Conservation (phyloP, 1,140 invertebrate genomes). For the Solenopsis invicta region DNA sequence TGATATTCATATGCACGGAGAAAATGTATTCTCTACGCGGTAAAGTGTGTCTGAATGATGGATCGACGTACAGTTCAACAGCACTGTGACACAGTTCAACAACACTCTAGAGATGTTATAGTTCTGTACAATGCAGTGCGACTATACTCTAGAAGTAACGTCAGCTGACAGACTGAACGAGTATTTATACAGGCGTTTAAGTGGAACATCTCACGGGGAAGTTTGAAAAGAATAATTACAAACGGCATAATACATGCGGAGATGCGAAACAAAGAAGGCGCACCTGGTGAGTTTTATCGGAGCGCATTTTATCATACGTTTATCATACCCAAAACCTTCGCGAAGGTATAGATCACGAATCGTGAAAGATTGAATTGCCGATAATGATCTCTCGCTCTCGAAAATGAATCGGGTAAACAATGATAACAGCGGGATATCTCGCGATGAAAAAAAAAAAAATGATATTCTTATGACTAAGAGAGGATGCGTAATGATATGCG, state of each 20-base stretch:
- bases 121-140: background rate
- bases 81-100: background rate
- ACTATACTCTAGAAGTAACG: background rate
- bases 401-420: slow-evolving; percentile 27
- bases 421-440: slow-evolving; percentile 10
- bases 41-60: background rate
- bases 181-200: background rate
- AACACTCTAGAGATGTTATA: background rate
- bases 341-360: background rate
- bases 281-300: slow-evolving; percentile 9
- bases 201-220: background rate
- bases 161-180: background rate
- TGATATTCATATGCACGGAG: background rate
- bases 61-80: background rate
- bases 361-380: background rate
- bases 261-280: background rate
- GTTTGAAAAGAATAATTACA: slow-evolving; percentile 15
- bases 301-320: background rate
- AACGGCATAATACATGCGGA: background rate
- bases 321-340: background rate
- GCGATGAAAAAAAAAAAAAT: background rate
- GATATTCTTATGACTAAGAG: background rate
- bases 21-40: background rate
- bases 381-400: background rate
- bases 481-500: background rate